Percentiles rank a stretch among this genome's conserved stretches.
phyloP scores from a whole-genome alignment of 2,888 invertebrate species.

The Drosophila ezoana region DNA sequence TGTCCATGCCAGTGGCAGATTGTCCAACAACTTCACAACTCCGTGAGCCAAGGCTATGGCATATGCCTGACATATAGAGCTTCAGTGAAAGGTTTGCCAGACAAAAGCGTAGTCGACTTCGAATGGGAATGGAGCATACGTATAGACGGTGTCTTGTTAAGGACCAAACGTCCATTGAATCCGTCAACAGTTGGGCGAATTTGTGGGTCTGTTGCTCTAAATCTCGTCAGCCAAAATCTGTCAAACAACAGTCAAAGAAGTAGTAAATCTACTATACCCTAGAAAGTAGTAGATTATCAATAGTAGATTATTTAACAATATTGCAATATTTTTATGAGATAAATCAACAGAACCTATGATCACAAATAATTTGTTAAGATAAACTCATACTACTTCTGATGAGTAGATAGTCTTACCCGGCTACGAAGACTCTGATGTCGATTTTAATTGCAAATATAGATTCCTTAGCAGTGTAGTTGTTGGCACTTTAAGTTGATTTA shows the following conservation, averaged over 20 bases:
- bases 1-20: slow-evolving; percentile 38
- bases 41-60: slow-evolving; percentile 70
- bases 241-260: no score
- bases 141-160: slow-evolving; percentile 4
- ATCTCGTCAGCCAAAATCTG: slow-evolving; percentile 13
- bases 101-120: slow-evolving; percentile 18
- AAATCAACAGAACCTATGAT: no score
- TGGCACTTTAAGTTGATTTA: no score
- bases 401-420: no score
- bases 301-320: not conserved
- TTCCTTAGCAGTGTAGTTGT: no score
- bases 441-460: no score
- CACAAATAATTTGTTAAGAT: no score
- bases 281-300: not conserved
- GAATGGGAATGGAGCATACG: not conserved
- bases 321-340: no score
- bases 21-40: slow-evolving; percentile 33
- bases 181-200: slow-evolving; percentile 7
- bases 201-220: slow-evolving; percentile 31
- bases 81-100: slow-evolving; percentile 68
- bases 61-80: slow-evolving; percentile 26
- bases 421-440: no score
- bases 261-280: no score
- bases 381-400: no score
- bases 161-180: slow-evolving; percentile 12